Evolutionary conservation across 2,113 vertebrate genomes (phyloP), one percentile per base, ranked within the genome.

Genomic region (Lethenteron reissneri): DNA sequence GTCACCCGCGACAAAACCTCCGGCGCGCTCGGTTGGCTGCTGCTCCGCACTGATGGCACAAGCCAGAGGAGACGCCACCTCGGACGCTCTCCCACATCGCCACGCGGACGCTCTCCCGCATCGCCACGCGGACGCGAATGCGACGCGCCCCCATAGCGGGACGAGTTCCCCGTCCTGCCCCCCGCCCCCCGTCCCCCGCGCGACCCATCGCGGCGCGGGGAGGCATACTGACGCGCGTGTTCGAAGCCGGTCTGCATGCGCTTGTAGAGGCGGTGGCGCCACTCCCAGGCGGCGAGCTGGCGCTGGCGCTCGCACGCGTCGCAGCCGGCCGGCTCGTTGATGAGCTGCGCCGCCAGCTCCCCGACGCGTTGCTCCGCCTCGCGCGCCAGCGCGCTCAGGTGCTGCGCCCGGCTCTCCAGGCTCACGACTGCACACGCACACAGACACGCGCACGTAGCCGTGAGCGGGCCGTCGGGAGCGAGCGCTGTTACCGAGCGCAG

Each of bases 221-320:
- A 15, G 14, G 4, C 58, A 4, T 57, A 85, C 88, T 92, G 78
- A 99, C 94, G 80, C 73, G 92, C 85, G 0, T 94, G 86, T 74
- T 91, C 88, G 56, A 89, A 88, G 77, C 87, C 88, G 0, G 84
- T 83, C 74, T 78, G 87, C 91, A 99, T 97, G 76, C 88, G 86
- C 73, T 83, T 83, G 81, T 92, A 96, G 5, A 99, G 87, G 74
- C 85, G 84, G 74, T 80, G 83, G 78, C 87, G 82, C 88, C 90
- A 94, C 77, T 95, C 85, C 90, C 94, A 99, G n/a, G 83, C 82
- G 73, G 83, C 83, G 19, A 91, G 86, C 71, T 86, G 86, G 72
- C 88, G 89, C 78, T 99, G 87, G 68, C 83, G 86, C 70, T 94
- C 88, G 3, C 84, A 79, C 21, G 77, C 82, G 74, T 92, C 90